Evolutionary conservation across 53 echinoderm and acorn worm species (phyloP).

Genomic region (Holothuria scabra): DNA sequence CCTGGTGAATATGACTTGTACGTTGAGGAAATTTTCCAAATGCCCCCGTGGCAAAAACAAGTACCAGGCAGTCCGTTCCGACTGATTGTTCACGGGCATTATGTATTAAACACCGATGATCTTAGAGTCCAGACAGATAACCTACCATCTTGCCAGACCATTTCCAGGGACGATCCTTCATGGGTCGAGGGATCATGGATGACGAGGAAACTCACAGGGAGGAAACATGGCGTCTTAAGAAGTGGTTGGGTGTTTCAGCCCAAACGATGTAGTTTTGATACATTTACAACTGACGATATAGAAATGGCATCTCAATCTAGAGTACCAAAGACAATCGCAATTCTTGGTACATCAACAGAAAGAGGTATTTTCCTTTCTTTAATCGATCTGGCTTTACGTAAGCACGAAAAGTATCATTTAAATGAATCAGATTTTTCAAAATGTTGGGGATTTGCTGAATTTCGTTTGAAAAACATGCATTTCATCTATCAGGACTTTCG

Average conservation of each 20-base stretch:
- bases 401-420: not conserved
- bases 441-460: slow-evolving; percentile 15
- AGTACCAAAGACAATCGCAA: not conserved
- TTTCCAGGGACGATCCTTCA: not conserved
- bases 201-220: not conserved
- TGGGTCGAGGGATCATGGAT: slow-evolving; percentile 25
- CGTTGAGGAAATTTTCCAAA: too few species aligned
- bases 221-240: not conserved
- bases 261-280: slow-evolving; percentile 20
- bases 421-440: slow-evolving; percentile 4
- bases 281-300: slow-evolving; percentile 29
- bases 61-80: too few species aligned
- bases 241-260: slow-evolving; percentile 33
- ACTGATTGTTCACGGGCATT: too few species aligned
- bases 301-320: not conserved
- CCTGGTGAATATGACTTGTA: too few species aligned
- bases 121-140: not conserved
- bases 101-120: not conserved
- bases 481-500: slow-evolving; percentile 31
- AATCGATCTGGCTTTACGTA: not conserved
- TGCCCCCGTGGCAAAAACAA: not conserved
- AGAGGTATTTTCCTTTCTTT: slow-evolving; percentile 24
- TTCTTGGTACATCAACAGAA: slow-evolving; percentile 22
- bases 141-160: slow-evolving; percentile 17
- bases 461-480: not conserved